phyloP scores from a whole-genome alignment of 2,113 vertebrate species.

The Echinops telfairi region DNA sequence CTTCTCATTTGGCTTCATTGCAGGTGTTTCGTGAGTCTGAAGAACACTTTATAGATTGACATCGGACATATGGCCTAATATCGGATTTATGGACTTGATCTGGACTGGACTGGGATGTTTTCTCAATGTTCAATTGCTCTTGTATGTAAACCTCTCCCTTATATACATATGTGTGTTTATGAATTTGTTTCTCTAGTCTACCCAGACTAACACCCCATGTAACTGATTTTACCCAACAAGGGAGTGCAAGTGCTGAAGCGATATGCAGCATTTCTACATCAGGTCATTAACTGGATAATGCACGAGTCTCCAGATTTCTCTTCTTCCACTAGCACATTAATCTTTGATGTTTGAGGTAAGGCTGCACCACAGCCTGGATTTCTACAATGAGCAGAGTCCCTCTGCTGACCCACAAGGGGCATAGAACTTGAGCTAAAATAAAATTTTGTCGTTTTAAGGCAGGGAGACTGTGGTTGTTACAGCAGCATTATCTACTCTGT shows the following conservation, averaged over 20 bases:
- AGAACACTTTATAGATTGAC: too few species aligned
- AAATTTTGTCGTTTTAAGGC: constrained; percentile 31
- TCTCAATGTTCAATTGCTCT: too few species aligned
- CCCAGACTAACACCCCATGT: too few species aligned
- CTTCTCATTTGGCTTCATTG: too few species aligned
- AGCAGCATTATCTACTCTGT: constrained; percentile 29
- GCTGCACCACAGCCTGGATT: background rate
- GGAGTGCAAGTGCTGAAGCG: background rate
- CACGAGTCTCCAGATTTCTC: background rate
- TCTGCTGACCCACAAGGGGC: background rate
- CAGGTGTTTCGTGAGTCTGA: too few species aligned
- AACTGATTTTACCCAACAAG: background rate
- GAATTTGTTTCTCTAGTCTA: too few species aligned
- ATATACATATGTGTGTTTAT: too few species aligned
- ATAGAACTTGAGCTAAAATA: constrained; percentile 49
- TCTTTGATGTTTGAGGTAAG: background rate
- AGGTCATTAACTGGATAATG: background rate
- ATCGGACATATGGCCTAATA: too few species aligned
- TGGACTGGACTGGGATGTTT: too few species aligned
- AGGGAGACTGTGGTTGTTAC: constrained; percentile 14
- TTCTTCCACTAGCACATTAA: constrained; percentile 18
- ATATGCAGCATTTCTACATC: background rate
- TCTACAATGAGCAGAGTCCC: background rate
- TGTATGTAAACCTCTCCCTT: too few species aligned
- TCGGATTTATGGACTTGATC: too few species aligned